phyloP scores from a whole-genome alignment of 1,140 invertebrate genomes.

The Platorchestia sp. region DNA sequence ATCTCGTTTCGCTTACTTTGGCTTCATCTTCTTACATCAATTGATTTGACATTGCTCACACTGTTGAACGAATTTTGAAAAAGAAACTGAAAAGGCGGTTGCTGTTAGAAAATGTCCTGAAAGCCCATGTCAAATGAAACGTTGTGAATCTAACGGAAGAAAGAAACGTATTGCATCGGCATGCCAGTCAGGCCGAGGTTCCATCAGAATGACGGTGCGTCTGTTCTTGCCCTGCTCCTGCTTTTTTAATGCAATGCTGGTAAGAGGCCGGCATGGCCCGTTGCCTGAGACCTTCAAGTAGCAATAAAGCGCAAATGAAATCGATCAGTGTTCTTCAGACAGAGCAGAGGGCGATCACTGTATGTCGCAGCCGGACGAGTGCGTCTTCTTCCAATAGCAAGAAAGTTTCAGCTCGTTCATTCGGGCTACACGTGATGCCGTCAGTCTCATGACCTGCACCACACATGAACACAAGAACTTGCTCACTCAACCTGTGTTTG shows the following conservation, averaged over 20 bases:
- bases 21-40: no score
- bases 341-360: no score
- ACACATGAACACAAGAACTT: no score
- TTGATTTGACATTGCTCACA: no score
- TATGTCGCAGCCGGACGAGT: not conserved
- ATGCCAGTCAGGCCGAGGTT: not conserved
- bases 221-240: not conserved
- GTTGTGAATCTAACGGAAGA: not conserved
- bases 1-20: no score
- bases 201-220: not conserved
- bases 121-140: no score
- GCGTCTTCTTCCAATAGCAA: not conserved
- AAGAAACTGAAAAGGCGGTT: no score
- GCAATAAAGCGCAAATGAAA: slow-evolving; percentile 1
- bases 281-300: not conserved
- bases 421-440: no score
- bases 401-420: no score
- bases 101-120: no score
- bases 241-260: not conserved
- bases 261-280: not conserved
- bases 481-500: not conserved
- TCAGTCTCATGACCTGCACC: no score
- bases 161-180: not conserved
- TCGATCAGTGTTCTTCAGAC: not conserved
- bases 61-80: no score